Evolutionary conservation across 2,888 invertebrate species (phyloP).

Genomic region (Nudaria mundana): DNA sequence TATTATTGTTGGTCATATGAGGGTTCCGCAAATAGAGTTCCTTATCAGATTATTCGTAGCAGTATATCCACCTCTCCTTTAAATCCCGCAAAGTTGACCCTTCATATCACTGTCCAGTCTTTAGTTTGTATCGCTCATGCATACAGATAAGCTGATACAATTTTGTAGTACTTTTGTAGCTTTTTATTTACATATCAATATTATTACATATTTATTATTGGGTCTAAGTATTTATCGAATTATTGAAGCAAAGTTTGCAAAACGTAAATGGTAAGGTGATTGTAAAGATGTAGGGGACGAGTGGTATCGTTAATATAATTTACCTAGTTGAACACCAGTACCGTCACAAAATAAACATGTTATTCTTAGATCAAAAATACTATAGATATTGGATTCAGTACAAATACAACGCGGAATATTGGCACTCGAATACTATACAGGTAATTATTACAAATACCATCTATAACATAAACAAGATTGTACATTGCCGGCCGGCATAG

Average conservation of each 20-base stretch:
- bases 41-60: conserved; percentile 69
- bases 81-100: conserved; percentile 50
- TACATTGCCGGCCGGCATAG: no score
- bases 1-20: conserved; percentile 54
- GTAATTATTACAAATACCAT: no score
- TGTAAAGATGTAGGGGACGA: not conserved
- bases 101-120: conserved; percentile 53
- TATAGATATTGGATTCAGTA: no score
- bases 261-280: no score
- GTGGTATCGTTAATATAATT: not conserved
- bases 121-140: conserved; percentile 49
- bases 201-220: not conserved
- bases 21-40: conserved; percentile 46
- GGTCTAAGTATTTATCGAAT: not conserved
- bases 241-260: no score
- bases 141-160: conserved; percentile 46
- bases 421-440: no score
- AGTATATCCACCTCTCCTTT: conserved; percentile 59
- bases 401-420: no score
- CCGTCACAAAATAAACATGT: no score
- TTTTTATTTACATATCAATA: not conserved
- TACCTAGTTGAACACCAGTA: no score
- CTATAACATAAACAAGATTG: no score
- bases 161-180: conserved; percentile 29
- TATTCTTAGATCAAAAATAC: no score